These are phyloP conservation scores for Oryctes rhinoceros DNA, from an alignment of 1,140 invertebrate genomes.

Conservation along the genomic window DNA sequence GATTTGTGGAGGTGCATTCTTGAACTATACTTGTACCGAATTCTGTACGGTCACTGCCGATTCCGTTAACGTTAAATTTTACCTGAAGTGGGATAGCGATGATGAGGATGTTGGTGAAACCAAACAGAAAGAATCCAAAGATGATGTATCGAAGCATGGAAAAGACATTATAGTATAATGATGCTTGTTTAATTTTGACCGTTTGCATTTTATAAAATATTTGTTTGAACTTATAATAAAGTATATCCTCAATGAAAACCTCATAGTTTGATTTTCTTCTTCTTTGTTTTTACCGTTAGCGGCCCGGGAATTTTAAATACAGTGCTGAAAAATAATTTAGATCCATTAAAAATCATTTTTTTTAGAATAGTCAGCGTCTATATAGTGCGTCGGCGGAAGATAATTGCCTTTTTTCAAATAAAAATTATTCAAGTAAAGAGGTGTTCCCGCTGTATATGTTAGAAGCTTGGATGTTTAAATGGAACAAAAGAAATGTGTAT, in stretches of 20 bases:
- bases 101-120: background rate
- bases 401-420: no score
- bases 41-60: conserved; percentile 41
- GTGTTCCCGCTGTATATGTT: no score
- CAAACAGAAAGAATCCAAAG: background rate
- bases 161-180: conserved; percentile 28
- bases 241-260: conserved; percentile 1
- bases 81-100: conserved; percentile 38
- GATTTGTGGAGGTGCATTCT: conserved; percentile 41
- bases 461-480: no score
- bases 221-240: background rate
- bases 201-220: background rate
- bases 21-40: conserved; percentile 42
- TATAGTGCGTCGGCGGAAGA: no score
- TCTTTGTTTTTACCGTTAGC: conserved; percentile 75
- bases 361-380: no score
- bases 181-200: background rate
- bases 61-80: conserved; percentile 37
- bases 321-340: conserved; percentile 68
- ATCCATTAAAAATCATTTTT: background rate
- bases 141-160: background rate
- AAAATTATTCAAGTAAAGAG: no score
- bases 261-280: conserved; percentile 71
- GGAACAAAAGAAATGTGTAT: no score
- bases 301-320: conserved; percentile 83